Conservation (phyloP, 1,140 invertebrate genomes). For the Anagrus nilaparvatae region DNA sequence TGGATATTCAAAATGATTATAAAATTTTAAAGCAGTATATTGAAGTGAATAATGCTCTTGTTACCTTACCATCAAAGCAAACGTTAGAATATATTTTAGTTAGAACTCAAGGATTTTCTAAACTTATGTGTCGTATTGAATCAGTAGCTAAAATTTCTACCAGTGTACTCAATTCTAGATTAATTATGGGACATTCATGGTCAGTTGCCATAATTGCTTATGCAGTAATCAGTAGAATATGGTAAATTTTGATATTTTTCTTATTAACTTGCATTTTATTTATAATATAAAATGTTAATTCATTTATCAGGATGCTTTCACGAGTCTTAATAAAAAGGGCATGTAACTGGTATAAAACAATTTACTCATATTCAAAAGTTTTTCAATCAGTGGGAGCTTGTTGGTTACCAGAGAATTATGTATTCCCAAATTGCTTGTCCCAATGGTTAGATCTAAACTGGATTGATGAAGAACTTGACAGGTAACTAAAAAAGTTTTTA, state of each 20-base stretch:
- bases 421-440: constrained; percentile 40
- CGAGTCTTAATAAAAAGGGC: constrained; percentile 39
- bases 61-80: constrained; percentile 45
- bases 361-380: constrained; percentile 34
- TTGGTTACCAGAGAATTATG: constrained; percentile 42
- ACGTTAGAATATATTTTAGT: constrained; percentile 48
- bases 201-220: constrained; percentile 45
- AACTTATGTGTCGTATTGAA: constrained; percentile 45
- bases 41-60: constrained; percentile 25
- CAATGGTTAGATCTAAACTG: constrained; percentile 43
- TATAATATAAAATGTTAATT: constrained; percentile 6
- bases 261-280: background rate
- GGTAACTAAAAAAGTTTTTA: too few relatives aligned
- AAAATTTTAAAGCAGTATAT: constrained; percentile 33
- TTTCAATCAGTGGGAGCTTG: constrained; percentile 39
- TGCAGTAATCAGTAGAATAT: constrained; percentile 45
- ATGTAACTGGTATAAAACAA: constrained; percentile 43
- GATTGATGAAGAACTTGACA: constrained; percentile 37
- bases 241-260: constrained; percentile 33
- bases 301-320: constrained; percentile 36
- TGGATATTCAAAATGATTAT: constrained; percentile 35
- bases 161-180: constrained; percentile 43
- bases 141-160: constrained; percentile 38
- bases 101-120: constrained; percentile 45
- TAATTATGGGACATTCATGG: constrained; percentile 46